Percentiles rank a stretch among this genome's conserved stretches.
Evolutionary conservation across 2,113 vertebrate species (phyloP).

Genomic region (Leucosticte australis): DNA sequence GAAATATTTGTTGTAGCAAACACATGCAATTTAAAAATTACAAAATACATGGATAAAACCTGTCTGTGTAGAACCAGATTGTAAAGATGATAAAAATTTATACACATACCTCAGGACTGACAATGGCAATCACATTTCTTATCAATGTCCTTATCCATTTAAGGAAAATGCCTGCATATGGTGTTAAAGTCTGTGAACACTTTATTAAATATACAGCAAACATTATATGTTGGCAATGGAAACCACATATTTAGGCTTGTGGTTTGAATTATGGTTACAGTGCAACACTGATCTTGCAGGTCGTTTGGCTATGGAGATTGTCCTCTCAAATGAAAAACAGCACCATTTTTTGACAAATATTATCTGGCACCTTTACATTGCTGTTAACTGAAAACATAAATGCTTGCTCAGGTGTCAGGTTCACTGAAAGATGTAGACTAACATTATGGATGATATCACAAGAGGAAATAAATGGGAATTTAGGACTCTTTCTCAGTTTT

Average conservation of each 20-base stretch:
- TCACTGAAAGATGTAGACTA: not conserved
- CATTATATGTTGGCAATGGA: conserved; percentile 4
- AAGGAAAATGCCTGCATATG: not conserved
- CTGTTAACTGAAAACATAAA: conserved; percentile 58
- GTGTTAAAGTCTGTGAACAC: conserved; percentile 25
- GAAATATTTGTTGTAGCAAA: not conserved
- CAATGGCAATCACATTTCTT: not conserved
- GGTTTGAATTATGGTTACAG: conserved; percentile 42
- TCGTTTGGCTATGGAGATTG: not conserved
- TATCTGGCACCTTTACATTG: conserved; percentile 40
- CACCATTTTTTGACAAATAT: conserved; percentile 31
- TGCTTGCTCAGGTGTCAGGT: conserved; percentile 10
- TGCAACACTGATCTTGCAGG: conserved; percentile 3
- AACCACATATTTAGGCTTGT: conserved; percentile 12
- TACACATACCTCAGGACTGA: not conserved
- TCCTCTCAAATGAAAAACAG: conserved; percentile 59
- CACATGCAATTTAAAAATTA: not conserved
- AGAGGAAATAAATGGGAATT: conserved; percentile 5
- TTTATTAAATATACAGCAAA: conserved; percentile 56
- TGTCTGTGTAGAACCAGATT: not conserved
- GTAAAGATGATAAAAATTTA: conserved; percentile 19
- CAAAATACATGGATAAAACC: not conserved
- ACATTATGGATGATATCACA: not conserved
- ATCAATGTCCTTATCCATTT: not conserved
- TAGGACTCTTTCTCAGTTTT: not conserved